Conservation (phyloP, 2,113 vertebrate species). For the Amia ocellicauda region DNA sequence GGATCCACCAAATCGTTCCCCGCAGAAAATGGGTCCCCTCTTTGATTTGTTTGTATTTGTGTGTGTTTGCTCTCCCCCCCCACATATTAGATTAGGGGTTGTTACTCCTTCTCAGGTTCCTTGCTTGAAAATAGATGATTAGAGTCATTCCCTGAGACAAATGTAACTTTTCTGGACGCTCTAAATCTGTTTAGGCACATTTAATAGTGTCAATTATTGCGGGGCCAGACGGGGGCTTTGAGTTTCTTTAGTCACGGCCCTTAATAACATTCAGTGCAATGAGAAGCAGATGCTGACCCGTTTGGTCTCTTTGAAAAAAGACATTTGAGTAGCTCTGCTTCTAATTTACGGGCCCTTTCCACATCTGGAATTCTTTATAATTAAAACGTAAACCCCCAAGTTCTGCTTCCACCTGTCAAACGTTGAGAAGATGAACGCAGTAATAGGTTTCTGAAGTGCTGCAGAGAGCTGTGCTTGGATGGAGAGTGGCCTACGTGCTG, state of each 20-base stretch:
- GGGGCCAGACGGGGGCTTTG: slow-evolving; percentile 84
- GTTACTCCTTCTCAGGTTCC: slow-evolving; percentile 24
- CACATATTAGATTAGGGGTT: slow-evolving; percentile 18
- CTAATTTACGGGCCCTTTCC: slow-evolving; percentile 91
- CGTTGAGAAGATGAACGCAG: slow-evolving; percentile 95
- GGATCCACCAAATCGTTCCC: no score
- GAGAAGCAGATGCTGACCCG: slow-evolving; percentile 98
- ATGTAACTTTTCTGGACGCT: slow-evolving; percentile 94
- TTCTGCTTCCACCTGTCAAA: slow-evolving; percentile 99
- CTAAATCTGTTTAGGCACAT: slow-evolving; percentile 98
- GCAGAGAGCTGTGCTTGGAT: slow-evolving; percentile 45
- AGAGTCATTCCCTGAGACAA: slow-evolving; percentile 93
- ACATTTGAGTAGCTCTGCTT: slow-evolving; percentile 94
- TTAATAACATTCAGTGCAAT: slow-evolving; percentile 98
- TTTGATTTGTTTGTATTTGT: slow-evolving; percentile 54
- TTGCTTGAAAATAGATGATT: slow-evolving; percentile 86
- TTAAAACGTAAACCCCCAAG: slow-evolving; percentile 97
- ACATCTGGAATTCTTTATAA: slow-evolving; percentile 99
- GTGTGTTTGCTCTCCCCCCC: slow-evolving; percentile 33
- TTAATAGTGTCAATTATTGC: slow-evolving; percentile 98
- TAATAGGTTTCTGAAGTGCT: slow-evolving; percentile 89
- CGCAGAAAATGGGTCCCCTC: slow-evolving; percentile 15
- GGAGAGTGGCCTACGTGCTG: slow-evolving; percentile 22
- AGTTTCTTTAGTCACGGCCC: slow-evolving; percentile 93
- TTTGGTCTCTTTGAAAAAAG: slow-evolving; percentile 94